A percentile compares a stretch with the other conserved stretches of the same genome.
Conservation (phyloP, 30 jellyfish, hydroid and myxozoan genomes). For the Pelagia noctiluca region DNA sequence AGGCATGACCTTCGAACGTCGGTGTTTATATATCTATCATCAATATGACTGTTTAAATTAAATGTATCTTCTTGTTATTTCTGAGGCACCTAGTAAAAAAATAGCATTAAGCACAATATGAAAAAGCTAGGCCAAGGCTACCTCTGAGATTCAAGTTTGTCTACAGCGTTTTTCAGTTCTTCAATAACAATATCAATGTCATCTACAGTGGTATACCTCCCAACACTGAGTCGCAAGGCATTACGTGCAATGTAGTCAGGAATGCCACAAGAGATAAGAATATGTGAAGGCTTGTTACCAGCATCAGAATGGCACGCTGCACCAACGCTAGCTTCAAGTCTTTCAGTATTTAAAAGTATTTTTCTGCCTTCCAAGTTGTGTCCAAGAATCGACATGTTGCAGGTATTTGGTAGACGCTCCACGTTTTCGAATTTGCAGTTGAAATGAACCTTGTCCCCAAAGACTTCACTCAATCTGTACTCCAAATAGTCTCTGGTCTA, state of each 20-base stretch:
- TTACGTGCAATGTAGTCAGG: constrained; percentile 79
- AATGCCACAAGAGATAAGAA: constrained; percentile 84
- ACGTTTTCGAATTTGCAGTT: constrained; percentile 49
- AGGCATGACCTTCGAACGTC: too few species aligned
- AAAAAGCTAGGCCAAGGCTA: too few species aligned
- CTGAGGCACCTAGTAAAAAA: too few species aligned
- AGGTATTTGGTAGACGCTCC: constrained; percentile 87
- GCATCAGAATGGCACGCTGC: constrained; percentile 96
- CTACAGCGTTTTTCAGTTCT: constrained; percentile 67
- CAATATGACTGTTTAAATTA: too few species aligned
- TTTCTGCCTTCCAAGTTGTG: constrained; percentile 70
- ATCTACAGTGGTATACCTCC: constrained; percentile 82
- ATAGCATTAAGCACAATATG: too few species aligned
- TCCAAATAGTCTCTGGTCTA: constrained; percentile 79
- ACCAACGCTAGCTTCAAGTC: constrained; percentile 96
- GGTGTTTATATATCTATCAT: too few species aligned
- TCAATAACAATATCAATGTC: constrained; percentile 78
- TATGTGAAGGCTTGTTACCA: constrained; percentile 81
- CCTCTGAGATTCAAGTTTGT: constrained; percentile 2
- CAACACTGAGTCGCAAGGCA: constrained; percentile 91
- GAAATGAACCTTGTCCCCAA: constrained; percentile 49
- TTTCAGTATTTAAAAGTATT: constrained; percentile 43
- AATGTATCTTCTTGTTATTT: too few species aligned
- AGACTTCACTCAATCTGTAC: constrained; percentile 43
- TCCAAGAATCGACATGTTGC: constrained; percentile 81